Evolutionary conservation across 2,113 vertebrate genomes (phyloP), one percentile per base, ranked within the genome.

Genomic region (Engystomops pustulosus): DNA sequence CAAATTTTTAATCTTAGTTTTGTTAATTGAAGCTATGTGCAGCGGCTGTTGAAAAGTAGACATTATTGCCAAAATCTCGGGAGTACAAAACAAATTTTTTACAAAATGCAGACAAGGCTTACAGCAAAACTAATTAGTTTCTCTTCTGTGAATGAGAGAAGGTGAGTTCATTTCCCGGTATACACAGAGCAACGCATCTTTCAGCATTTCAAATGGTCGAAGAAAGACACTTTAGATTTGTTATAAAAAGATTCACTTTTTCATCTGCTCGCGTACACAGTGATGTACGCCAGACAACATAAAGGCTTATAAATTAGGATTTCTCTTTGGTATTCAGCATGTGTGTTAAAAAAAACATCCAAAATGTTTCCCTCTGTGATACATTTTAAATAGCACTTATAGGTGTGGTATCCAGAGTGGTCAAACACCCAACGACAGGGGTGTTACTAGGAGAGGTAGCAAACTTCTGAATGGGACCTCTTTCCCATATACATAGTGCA

Each of bases 21-120:
- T 82, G 45, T 60, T 82, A 82, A 82, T 82, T 82, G 25, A 60
- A 53, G 69, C 74, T 82, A 60, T 25, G 49, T 18, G 23, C 49
- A 14, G 12, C 67, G 34, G 65, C 80, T 81, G 27, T 70, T 27
- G 32, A 58, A 71, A 68, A 38, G 47, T 81, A 71, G 47, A 58
- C 74, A 58, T 77, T 77, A 55, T 77, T 55, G 74, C 20, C 47
- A 51, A 81, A 81, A 55, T 71, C 32, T 81, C 36, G 23, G 49
- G 25, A 58, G 45, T 20, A 71, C 30, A 70, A 71, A 77, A 77
- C 38, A 44, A 72, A 72, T 45, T 72, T 45, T 72, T 72, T 1
- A 72, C 38, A 27, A 72, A 72, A 72, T 45, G 41, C 38, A 23
- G 36, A 3, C 38, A 72, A 27, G 41, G 69, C 41, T 71, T 71